Base-by-base conservation (phyloP, 2,888 invertebrate species). In the Rhagonycha fulva region DNA sequence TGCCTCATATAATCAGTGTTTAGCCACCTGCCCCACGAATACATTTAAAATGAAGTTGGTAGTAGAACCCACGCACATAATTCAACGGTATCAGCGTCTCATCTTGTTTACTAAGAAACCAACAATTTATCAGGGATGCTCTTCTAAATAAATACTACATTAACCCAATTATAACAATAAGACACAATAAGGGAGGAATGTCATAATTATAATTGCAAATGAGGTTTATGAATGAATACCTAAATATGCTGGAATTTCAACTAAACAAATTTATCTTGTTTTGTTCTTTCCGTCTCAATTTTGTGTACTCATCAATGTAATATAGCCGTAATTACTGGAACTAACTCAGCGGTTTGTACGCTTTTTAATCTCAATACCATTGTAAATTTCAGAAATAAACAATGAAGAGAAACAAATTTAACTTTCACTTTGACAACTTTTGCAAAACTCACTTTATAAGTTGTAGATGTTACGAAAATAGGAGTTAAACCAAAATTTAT, bases 11-110 rank as follows among this genome's bases (percentile, higher is more conserved):
- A 66, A 66, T 66, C 63, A 66, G 63, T 66, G 82, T 83, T 84
- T 82, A 82, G 81, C 83, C 84, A 83, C 84, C 84, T 83, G 83
- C 80, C 80, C 81, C 80, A 81, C 80, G 75, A 82, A 83, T 83
- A 82, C 82, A 81, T 82, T 82, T 77, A 77, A 79, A 83, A 83
- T 83, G 82, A 83, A 83, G 83, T 81, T 80, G 74, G 71, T 78
- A 75, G 63, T 76, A 76, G 73, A 76, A 75, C 72, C 63, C 78
- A 68, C 75, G 66, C 62, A 78, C 81, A 83, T 83, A 83, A 83
- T 80, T 83, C 81, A 83, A 78, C 78, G 76, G 78, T 82, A 83
- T 84, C 83, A 80, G 77, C 79, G 81, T 81, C 82, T 78, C 79
- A 83, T 83, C 82, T 83, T 81, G 82, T 81, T 82, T 82, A 82